These are phyloP conservation scores for Pachymerium ferrugineum DNA, from an alignment of 2,888 invertebrate species.

Conservation along the genomic window DNA sequence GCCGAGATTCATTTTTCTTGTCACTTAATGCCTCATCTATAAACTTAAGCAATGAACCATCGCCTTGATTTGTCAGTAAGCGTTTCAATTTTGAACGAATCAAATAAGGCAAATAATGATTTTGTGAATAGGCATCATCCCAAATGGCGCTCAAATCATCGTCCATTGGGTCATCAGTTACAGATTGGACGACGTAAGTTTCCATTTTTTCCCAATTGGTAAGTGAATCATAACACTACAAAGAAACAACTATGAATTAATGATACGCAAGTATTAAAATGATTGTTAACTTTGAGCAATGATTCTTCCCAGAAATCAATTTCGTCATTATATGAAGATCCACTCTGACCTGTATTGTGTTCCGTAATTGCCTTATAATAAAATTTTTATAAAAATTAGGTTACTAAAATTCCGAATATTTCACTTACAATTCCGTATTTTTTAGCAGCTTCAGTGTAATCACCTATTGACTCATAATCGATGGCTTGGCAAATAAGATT, in stretches of 20 bases:
- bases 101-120: background rate
- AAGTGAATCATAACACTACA: background rate
- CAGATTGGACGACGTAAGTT: background rate
- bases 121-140: background rate
- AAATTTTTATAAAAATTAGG: too few relatives aligned
- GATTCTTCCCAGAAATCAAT: conserved; percentile 3
- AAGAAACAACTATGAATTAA: background rate
- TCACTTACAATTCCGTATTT: background rate
- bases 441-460: background rate
- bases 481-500: background rate
- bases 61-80: background rate
- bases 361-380: background rate
- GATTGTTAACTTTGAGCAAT: background rate
- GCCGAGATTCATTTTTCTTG: background rate
- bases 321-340: background rate
- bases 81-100: background rate
- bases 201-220: background rate
- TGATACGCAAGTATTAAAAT: background rate
- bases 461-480: background rate
- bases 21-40: background rate
- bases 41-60: background rate
- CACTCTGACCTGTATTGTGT: background rate
- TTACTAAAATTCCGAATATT: background rate
- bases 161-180: background rate
- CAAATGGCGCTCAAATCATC: background rate